These are phyloP conservation scores for Acestrorhynchus altus DNA, from an alignment of 2,797 vertebrate genomes.

Conservation along the genomic window DNA sequence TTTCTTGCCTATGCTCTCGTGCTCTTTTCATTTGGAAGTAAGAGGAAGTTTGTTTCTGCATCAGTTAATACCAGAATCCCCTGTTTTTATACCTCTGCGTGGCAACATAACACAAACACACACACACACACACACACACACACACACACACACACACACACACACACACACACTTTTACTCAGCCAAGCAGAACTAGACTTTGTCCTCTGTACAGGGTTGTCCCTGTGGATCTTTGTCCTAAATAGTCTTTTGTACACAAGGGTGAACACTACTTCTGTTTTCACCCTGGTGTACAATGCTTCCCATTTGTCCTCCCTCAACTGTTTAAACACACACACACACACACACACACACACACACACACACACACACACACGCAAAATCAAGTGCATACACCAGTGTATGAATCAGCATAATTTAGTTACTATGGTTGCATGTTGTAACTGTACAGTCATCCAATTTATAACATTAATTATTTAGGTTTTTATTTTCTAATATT, in stretches of 20 bases:
- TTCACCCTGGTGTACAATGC: not conserved
- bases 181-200: slow-evolving; percentile 3
- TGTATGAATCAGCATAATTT: no score
- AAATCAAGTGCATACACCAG: not conserved
- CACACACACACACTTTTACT: not conserved
- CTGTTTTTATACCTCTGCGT: not conserved
- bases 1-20: slow-evolving; percentile 24
- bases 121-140: no score
- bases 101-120: not conserved
- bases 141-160: no score
- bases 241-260: not conserved
- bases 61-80: not conserved
- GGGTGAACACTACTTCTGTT: not conserved
- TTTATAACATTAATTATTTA: no score
- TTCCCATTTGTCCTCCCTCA: not conserved
- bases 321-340: not conserved
- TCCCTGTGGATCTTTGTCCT: slow-evolving; percentile 7
- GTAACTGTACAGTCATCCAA: no score
- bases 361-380: no score
- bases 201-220: not conserved
- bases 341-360: not conserved
- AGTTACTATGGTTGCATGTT: no score
- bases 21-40: slow-evolving; percentile 20
- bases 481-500: no score
- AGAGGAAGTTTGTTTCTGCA: not conserved